Evolutionary conservation across 2,113 vertebrate genomes (phyloP), one percentile per base, ranked within the genome.

Genomic region (Lipotes vexillifer): DNA sequence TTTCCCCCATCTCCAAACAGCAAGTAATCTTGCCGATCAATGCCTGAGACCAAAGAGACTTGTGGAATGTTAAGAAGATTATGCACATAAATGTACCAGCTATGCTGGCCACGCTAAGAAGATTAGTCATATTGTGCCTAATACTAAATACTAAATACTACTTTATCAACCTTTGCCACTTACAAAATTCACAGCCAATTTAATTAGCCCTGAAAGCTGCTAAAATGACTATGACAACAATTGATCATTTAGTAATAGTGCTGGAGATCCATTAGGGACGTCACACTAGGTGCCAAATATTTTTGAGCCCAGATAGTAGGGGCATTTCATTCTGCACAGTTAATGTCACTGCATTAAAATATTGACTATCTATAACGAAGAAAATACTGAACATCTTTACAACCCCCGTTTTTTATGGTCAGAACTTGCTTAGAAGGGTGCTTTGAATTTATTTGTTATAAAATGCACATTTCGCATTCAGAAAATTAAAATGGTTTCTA

Each of bases 141-240:
- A n/a, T n/a, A n/a, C n/a, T n/a, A n/a, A n/a, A n/a, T n/a, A n/a
- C n/a, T n/a, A n/a, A n/a, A n/a, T 52, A 63, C 97, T 97, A 97
- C 97, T 98, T 98, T 99, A 98, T 98, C 98, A 98, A 97, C 97
- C 98, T 97, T 98, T 98, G 97, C 97, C 98, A 97, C 96, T 98
- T 98, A 98, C 9, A 96, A 91, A 98, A 98, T 98, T 98, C 97
- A 98, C 98, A 98, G 98, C 97, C 98, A 98, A 98, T 99, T 99
- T 98, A 98, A 99, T 99, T 99, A 98, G 98, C 98, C 97, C 96
- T 95, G 97, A 98, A 98, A 98, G 98, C 98, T 98, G 98, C 97
- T 98, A 97, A 98, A 98, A 98, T 97, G 96, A 97, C 97, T 97
- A 92, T 75, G 95, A 97, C 96, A 98, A 97, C 96, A 97, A 98